A percentile compares a stretch with the other conserved stretches of the same genome.
These are phyloP conservation scores for Mus spretus DNA, from an alignment of 2,797 vertebrate genomes.

Conservation along the genomic window DNA sequence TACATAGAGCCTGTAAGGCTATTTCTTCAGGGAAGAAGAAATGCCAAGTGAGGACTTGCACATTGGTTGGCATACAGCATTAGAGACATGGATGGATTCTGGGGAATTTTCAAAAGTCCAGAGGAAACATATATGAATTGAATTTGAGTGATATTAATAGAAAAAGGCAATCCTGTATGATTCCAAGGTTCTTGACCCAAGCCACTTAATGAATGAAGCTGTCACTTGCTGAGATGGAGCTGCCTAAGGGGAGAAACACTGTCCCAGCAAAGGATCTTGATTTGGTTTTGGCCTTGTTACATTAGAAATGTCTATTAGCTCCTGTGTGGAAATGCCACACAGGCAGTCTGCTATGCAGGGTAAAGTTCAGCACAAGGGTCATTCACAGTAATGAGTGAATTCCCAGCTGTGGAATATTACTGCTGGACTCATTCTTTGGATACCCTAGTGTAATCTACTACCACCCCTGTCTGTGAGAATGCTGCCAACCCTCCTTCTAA, in stretches of 20 bases:
- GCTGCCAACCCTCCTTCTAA: background rate
- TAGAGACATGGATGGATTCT: background rate
- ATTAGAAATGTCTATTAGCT: constrained; percentile 20
- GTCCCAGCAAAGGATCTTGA: background rate
- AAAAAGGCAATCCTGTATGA: background rate
- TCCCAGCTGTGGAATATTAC: background rate
- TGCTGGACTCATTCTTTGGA: background rate
- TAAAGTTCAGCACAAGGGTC: constrained; percentile 24
- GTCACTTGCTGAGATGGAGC: constrained; percentile 31
- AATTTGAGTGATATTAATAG: background rate
- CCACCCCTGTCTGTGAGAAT: background rate
- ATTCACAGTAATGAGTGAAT: background rate
- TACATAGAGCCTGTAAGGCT: background rate
- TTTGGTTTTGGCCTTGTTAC: background rate
- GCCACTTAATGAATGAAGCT: constrained; percentile 25
- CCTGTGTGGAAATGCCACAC: background rate
- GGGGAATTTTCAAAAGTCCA: constrained; percentile 51
- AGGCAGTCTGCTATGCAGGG: background rate
- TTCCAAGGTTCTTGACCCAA: background rate
- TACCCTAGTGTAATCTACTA: background rate
- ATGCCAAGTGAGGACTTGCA: background rate
- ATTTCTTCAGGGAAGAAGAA: background rate
- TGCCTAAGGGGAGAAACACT: background rate
- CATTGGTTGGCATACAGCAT: rapidly evolving
- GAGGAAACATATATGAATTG: background rate